Conservation (phyloP, 2,797 vertebrate species). For the Falco biarmicus region DNA sequence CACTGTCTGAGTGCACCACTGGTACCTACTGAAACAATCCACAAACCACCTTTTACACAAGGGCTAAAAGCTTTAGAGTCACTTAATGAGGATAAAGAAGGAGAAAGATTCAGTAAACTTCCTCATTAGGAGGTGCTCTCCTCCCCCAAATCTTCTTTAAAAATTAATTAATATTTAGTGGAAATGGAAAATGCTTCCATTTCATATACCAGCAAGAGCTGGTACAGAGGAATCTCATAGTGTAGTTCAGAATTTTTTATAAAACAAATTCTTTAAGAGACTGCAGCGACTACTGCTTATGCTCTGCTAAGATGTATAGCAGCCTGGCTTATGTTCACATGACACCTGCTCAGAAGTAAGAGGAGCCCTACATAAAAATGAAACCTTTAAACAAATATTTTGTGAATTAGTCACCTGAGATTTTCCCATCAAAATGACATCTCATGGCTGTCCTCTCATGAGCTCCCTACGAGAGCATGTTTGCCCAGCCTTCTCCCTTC, state of each 20-base stretch:
- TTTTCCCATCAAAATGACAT: background rate
- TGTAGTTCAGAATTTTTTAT: background rate
- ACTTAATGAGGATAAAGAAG: background rate
- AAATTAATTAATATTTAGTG: background rate
- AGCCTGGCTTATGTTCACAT: background rate
- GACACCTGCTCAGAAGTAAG: background rate
- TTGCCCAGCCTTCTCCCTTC: background rate
- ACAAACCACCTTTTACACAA: background rate
- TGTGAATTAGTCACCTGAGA: background rate
- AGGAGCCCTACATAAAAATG: background rate
- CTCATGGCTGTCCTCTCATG: accelerated
- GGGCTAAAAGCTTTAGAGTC: background rate
- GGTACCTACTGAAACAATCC: background rate
- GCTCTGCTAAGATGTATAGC: background rate
- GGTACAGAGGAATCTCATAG: background rate
- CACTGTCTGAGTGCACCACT: background rate
- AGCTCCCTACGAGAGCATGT: background rate
- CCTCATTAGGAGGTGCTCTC: background rate
- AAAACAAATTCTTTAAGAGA: background rate
- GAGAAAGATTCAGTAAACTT: background rate
- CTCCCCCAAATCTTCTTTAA: background rate
- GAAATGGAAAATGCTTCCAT: background rate
- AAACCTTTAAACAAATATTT: background rate
- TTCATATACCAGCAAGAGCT: background rate
- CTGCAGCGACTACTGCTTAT: background rate